These are phyloP conservation scores for Drosophila formosana DNA, from an alignment of 2,888 invertebrate species.

Conservation along the genomic window DNA sequence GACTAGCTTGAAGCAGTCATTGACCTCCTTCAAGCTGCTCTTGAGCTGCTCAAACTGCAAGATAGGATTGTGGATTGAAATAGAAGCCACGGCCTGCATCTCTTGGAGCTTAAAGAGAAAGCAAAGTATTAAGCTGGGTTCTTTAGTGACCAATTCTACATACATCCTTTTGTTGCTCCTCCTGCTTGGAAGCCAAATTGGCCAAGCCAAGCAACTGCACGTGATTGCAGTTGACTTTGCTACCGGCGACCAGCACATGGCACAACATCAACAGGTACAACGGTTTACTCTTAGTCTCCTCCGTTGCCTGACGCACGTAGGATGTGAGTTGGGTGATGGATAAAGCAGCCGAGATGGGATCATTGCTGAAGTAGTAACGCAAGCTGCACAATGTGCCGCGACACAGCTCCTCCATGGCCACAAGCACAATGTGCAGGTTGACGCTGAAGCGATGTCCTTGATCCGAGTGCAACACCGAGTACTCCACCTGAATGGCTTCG, in stretches of 20 bases:
- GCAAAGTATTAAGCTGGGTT: neutral
- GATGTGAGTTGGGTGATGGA: neutral
- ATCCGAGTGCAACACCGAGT: neutral
- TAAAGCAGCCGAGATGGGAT: conserved; percentile 31
- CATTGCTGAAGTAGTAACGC: conserved; percentile 42
- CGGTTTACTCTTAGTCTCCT: neutral
- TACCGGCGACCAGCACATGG: neutral
- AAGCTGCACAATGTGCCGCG: conserved; percentile 23
- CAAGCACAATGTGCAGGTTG: conserved; percentile 40
- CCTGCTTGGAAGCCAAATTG: neutral
- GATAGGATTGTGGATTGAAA: neutral
- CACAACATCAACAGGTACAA: neutral
- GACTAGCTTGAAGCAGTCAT: neutral
- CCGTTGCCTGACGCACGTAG: neutral
- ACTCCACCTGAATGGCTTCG: neutral
- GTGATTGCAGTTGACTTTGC: neutral
- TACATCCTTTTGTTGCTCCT: neutral
- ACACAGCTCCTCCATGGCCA: conserved; percentile 43
- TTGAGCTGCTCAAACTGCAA: neutral
- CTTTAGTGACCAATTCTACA: neutral
- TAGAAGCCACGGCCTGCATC: neutral
- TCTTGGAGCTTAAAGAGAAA: neutral
- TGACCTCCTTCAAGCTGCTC: neutral
- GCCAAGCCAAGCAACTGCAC: neutral
- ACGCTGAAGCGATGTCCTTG: conserved; percentile 14